phyloP scores from a whole-genome alignment of 2,888 invertebrate genomes.

The Celastrina argiolus region DNA sequence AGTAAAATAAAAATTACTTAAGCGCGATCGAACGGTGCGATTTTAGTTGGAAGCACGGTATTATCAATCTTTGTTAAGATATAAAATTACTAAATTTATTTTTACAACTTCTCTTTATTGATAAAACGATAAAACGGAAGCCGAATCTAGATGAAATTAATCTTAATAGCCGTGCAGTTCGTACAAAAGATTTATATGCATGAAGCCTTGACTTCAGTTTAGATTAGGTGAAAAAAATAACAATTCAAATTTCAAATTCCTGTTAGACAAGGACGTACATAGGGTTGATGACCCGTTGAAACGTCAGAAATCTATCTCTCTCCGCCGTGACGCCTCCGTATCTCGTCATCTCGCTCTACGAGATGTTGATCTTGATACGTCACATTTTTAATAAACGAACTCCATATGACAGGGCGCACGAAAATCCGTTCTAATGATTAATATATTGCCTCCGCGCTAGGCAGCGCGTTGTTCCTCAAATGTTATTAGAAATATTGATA shows the following conservation, averaged over 20 bases:
- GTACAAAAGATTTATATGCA: slow-evolving; percentile 44
- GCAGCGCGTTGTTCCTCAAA: slow-evolving; percentile 74
- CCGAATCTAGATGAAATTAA: slow-evolving; percentile 57
- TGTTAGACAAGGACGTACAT: slow-evolving; percentile 74
- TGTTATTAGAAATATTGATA: slow-evolving; percentile 78
- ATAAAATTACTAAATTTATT: slow-evolving; percentile 56
- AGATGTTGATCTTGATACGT: slow-evolving; percentile 79
- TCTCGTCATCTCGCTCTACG: slow-evolving; percentile 59
- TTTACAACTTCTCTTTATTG: slow-evolving; percentile 55
- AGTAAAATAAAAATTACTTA: slow-evolving; percentile 35
- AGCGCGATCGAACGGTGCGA: slow-evolving; percentile 36
- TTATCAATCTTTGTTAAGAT: slow-evolving; percentile 57
- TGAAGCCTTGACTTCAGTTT: slow-evolving; percentile 49
- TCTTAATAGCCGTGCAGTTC: slow-evolving; percentile 60
- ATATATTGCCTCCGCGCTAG: slow-evolving; percentile 68
- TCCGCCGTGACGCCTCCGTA: slow-evolving; percentile 46
- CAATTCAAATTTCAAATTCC: slow-evolving; percentile 77
- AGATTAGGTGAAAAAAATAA: slow-evolving; percentile 69
- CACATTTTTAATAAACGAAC: slow-evolving; percentile 78
- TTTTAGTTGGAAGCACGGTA: slow-evolving; percentile 41
- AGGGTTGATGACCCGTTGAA: slow-evolving; percentile 77
- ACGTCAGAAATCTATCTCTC: slow-evolving; percentile 69
- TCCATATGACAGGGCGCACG: slow-evolving; percentile 74
- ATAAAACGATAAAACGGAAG: slow-evolving; percentile 66
- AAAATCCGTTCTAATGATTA: slow-evolving; percentile 77